A percentile compares a stretch with the other conserved stretches of the same genome.
Evolutionary conservation across 2,888 invertebrate genomes (phyloP).

Genomic region (Lycocerus yunnanus): DNA sequence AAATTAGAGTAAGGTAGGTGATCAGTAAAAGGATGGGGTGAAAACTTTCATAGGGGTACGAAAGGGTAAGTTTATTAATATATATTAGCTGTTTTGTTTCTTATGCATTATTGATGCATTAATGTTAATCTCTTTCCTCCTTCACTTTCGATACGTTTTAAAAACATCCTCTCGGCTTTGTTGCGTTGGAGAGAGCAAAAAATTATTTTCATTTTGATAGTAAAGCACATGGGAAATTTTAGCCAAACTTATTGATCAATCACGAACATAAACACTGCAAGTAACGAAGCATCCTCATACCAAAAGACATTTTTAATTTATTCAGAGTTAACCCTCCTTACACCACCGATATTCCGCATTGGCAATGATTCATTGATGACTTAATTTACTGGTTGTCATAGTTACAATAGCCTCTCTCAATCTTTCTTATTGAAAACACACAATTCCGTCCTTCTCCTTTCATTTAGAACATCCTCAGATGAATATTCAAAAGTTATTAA

Average conservation of each 20-base stretch:
- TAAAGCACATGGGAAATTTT: background rate
- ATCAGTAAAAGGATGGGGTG: constrained; percentile 35
- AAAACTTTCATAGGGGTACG: constrained; percentile 44
- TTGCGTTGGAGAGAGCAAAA: background rate
- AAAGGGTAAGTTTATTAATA: constrained; percentile 48
- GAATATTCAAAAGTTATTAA: constrained; percentile 59
- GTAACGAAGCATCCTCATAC: constrained; percentile 2
- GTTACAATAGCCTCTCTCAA: constrained; percentile 36
- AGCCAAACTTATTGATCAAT: background rate
- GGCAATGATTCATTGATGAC: constrained; percentile 45
- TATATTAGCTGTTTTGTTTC: constrained; percentile 45
- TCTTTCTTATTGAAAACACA: constrained; percentile 31
- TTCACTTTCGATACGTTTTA: background rate
- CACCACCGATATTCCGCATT: constrained; percentile 41
- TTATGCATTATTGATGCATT: constrained; percentile 20
- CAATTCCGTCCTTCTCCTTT: constrained; percentile 33
- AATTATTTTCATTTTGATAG: background rate
- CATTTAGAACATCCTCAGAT: constrained; percentile 47
- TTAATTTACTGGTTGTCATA: constrained; percentile 42
- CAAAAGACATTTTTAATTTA: constrained; percentile 39
- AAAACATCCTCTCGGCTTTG: background rate
- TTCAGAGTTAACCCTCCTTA: constrained; percentile 40
- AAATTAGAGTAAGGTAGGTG: constrained; percentile 47
- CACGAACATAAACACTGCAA: background rate
- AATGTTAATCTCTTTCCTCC: background rate